A percentile compares a stretch with the other conserved stretches of the same genome.
Conservation (phyloP, 37 sponge, comb jelly and placozoan genomes). For the Halichondria panicea region DNA sequence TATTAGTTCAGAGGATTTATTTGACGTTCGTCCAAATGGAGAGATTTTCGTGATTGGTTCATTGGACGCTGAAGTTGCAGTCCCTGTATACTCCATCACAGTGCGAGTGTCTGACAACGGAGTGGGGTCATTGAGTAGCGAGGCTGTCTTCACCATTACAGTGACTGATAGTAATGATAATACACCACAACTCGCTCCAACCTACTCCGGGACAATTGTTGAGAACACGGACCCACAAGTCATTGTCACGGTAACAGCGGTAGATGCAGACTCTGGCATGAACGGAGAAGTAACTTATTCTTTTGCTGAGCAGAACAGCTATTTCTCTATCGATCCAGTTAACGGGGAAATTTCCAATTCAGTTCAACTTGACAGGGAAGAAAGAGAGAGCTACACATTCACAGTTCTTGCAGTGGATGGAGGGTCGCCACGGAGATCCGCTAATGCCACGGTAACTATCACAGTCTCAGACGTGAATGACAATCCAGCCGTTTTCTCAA, state of each 20-base stretch:
- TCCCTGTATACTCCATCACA: constrained; percentile 15
- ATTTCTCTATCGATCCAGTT: neutral
- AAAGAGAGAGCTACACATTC: neutral
- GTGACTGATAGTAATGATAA: constrained; percentile 69
- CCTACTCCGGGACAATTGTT: neutral
- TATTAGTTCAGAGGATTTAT: neutral
- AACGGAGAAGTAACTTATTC: constrained; percentile 37
- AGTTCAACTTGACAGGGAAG: constrained; percentile 13
- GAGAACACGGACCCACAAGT: neutral
- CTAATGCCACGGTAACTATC: constrained; percentile 5
- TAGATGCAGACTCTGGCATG: neutral
- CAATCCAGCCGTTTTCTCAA: constrained; percentile 28
- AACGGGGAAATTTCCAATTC: neutral
- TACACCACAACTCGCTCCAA: constrained; percentile 33
- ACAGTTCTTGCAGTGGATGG: constrained; percentile 30
- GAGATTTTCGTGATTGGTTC: neutral
- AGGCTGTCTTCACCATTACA: constrained; percentile 11
- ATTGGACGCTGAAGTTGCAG: constrained; percentile 25
- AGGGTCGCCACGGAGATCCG: neutral
- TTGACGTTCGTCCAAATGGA: constrained; percentile 6
- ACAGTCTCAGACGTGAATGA: constrained; percentile 39
- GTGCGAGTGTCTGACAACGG: constrained; percentile 37
- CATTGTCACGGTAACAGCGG: no score
- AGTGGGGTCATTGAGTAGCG: neutral
- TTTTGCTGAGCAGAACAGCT: neutral